A percentile compares a stretch with the other conserved stretches of the same genome.
Evolutionary conservation across 2,113 vertebrate species (phyloP).

Genomic region (Merops nubicus): DNA sequence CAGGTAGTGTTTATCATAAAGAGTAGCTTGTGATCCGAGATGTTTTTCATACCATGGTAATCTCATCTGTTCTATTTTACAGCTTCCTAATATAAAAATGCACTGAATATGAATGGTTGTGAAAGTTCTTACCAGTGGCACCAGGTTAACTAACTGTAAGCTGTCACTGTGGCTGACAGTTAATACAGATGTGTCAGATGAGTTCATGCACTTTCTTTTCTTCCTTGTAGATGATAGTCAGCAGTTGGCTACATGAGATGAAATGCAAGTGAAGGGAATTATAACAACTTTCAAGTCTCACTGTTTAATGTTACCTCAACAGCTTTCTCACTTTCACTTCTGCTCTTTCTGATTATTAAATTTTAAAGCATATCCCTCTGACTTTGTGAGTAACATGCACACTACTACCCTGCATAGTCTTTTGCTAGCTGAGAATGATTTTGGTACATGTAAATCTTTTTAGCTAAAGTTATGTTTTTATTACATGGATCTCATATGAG

Average conservation of each 20-base stretch:
- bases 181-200: neutral
- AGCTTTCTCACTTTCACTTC: neutral
- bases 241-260: neutral
- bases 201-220: neutral
- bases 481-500: neutral
- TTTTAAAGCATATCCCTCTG: neutral
- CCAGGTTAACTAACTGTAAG: neutral
- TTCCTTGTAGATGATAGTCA: neutral
- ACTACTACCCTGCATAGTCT: neutral
- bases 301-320: neutral
- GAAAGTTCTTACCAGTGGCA: neutral
- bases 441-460: conserved; percentile 9
- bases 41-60: conserved; percentile 50
- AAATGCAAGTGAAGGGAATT: neutral
- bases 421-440: neutral
- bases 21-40: conserved; percentile 25
- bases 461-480: neutral
- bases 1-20: conserved; percentile 19
- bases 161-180: neutral
- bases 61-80: neutral
- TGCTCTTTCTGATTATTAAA: neutral
- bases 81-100: neutral
- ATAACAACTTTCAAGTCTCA: neutral
- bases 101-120: neutral
- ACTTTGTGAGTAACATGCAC: neutral